Evolutionary conservation across 1,140 invertebrate genomes (phyloP), one percentile per base, ranked within the genome.

Genomic region (Theocolax elegans): DNA sequence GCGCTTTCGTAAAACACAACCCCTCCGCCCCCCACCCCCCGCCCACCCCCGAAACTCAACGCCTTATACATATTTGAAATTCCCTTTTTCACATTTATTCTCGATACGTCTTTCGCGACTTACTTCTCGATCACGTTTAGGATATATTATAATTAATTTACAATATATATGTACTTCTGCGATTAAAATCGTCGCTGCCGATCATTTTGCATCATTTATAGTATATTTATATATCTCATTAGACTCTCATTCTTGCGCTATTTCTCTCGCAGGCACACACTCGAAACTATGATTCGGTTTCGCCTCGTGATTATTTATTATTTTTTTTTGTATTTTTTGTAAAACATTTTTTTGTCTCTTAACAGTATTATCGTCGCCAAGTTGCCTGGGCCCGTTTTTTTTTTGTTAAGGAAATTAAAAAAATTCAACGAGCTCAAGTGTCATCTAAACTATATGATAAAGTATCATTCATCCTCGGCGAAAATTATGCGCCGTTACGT

Each of bases 101-200:
- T 62, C 40, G 13, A 63, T 44, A 38, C 29, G 19, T 40, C 17
- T 58, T n/a, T 6, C n/a, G 15, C 29, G 17, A 0, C 19, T 35
- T 59, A 23, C 42, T 40, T 42, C 6, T 19, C 4, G 13, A 69
- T 56, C 48, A 63, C 48, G 12, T 63, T 67, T 53, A 69, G 3
- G 38, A 63, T 69, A 46, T 44, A 31, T 35, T 63, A 23, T 6
- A 68, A 31, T 68, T 62, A 69, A 54, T 63, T 62, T 69, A 69
- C 67, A 69, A 63, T 69, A 69, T 63, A 63, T 62, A 62, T 69
- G 53, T 63, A 68, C 44, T 53, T 68, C 31, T 68, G 49, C 51
- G 6, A 27, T 56, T 64, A 58, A 31, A 58, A 70, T 64, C 35
- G 8, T 63, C 29, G 7, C 19, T 10, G 17, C 8, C 9, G 13